Evolutionary conservation across 37 sponge, comb jelly and placozoan species (phyloP).

Genomic region (Ephydatia muelleri): DNA sequence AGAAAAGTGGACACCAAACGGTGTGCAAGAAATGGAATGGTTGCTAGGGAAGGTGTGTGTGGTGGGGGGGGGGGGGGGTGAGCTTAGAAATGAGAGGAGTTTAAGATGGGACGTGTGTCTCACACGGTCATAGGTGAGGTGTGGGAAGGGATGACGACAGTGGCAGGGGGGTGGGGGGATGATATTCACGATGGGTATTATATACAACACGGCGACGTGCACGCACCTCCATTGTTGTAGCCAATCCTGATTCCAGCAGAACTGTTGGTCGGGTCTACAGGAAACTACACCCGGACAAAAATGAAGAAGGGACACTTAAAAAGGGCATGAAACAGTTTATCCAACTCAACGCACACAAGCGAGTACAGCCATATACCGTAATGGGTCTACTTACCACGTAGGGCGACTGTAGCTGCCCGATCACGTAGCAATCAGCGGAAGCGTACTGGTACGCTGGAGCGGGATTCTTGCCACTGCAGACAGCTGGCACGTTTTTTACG

Average conservation of each 20-base stretch:
- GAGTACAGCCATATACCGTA: not conserved
- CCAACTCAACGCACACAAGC: not conserved
- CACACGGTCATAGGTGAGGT: too few species aligned
- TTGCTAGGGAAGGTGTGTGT: too few species aligned
- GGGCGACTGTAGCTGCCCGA: slow-evolving; percentile 36
- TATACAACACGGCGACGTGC: too few species aligned
- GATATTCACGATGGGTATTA: not conserved
- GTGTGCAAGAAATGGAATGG: too few species aligned
- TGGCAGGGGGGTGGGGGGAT: not conserved
- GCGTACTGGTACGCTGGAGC: slow-evolving; percentile 43
- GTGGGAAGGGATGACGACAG: too few species aligned
- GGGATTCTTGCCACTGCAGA: slow-evolving; percentile 2
- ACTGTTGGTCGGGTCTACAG: slow-evolving; percentile 60
- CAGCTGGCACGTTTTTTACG: slow-evolving; percentile 25
- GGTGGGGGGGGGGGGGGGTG: too few species aligned
- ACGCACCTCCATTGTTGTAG: slow-evolving; percentile 69
- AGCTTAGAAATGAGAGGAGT: too few species aligned
- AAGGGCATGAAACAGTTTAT: not conserved
- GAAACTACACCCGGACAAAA: slow-evolving; percentile 36
- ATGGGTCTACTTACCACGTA: slow-evolving; percentile 23
- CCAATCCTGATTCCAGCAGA: slow-evolving; percentile 59
- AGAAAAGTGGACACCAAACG: too few species aligned
- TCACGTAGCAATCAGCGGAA: not conserved
- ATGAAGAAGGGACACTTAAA: not conserved
- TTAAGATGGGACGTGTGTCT: too few species aligned